Conservation (phyloP, 2,797 vertebrate species). For the Poeciliopsis gracilis region DNA sequence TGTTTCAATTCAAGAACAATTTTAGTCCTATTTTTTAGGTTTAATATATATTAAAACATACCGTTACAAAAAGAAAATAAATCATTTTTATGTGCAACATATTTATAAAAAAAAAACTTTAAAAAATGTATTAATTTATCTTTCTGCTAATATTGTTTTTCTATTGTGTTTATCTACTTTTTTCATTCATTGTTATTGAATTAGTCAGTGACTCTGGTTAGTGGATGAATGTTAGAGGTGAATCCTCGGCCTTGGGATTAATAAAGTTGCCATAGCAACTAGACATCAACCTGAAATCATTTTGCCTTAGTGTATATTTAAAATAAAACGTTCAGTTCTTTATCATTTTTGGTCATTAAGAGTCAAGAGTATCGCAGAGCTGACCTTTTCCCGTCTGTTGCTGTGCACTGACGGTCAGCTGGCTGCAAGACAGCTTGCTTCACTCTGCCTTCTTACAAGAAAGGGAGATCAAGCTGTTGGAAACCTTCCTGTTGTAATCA, state of each 20-base stretch:
- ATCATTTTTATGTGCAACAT: background rate
- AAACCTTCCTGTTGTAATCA: background rate
- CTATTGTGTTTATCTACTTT: background rate
- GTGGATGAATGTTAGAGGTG: background rate
- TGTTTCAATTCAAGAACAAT: background rate
- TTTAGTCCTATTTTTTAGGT: background rate
- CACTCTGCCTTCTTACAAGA: background rate
- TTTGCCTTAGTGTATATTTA: too few relatives aligned
- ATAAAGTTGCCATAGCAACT: background rate
- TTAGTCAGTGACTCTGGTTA: background rate
- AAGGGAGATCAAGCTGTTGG: background rate
- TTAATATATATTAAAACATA: background rate
- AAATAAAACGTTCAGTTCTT: background rate
- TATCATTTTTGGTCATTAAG: background rate
- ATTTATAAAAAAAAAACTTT: background rate
- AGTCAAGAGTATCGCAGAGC: background rate
- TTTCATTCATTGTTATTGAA: background rate
- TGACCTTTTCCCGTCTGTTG: background rate
- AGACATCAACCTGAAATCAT: background rate
- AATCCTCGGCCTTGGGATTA: background rate
- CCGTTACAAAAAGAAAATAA: background rate
- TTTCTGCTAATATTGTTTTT: background rate
- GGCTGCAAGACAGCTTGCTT: background rate
- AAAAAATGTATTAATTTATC: background rate
- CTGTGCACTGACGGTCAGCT: background rate